Conservation (phyloP, 2,113 vertebrate genomes). For the Chunga burmeisteri region DNA sequence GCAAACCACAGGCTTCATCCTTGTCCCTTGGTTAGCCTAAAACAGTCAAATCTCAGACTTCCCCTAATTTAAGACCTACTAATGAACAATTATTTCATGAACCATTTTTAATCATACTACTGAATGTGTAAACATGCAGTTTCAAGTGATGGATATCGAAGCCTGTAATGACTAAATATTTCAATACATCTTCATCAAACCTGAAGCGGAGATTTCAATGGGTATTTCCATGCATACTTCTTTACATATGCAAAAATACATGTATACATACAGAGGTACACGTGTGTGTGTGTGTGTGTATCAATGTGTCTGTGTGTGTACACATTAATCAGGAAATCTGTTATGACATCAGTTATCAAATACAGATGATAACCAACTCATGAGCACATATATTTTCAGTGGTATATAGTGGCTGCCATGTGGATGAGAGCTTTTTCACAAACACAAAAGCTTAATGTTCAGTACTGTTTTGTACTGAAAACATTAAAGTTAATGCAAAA, state of each 20-base stretch:
- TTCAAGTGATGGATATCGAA: neutral
- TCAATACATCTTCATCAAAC: neutral
- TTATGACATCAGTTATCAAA: neutral
- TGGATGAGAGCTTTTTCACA: neutral
- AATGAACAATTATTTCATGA: slow-evolving; percentile 16
- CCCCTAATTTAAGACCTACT: neutral
- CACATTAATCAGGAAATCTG: neutral
- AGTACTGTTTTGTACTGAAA: neutral
- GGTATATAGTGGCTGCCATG: neutral
- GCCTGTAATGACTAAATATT: neutral
- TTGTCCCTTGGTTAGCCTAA: neutral
- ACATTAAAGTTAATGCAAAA: neutral
- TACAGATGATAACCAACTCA: neutral
- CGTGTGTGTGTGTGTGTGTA: neutral
- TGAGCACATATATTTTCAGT: neutral
- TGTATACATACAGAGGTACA: neutral
- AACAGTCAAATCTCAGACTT: slow-evolving; percentile 6
- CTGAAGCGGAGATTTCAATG: neutral
- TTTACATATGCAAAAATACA: neutral
- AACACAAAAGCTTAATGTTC: neutral
- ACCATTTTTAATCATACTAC: neutral
- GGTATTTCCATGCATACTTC: neutral
- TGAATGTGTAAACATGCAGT: neutral
- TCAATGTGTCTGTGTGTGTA: neutral
- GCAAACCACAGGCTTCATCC: neutral